Conservation (phyloP, 2,888 invertebrate species). For the Ectobius pallidus region DNA sequence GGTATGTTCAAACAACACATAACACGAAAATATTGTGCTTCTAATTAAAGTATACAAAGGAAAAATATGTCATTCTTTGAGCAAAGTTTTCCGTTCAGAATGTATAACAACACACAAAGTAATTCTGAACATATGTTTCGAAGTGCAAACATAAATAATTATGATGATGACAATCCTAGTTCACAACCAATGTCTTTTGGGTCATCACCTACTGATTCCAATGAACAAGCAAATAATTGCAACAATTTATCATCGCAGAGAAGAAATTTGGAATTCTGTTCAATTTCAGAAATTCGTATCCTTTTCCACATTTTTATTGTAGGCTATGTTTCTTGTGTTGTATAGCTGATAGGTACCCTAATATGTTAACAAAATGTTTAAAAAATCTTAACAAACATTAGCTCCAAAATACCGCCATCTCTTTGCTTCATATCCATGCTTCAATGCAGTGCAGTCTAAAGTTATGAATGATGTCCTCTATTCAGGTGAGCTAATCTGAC, state of each 20-base stretch:
- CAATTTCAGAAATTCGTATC: slow-evolving; percentile 50
- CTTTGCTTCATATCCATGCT: slow-evolving; percentile 65
- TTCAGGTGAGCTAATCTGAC: slow-evolving; percentile 58
- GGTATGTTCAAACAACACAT: no score
- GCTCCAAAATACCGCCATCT: slow-evolving; percentile 61
- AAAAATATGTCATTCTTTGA: no score
- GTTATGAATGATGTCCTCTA: slow-evolving; percentile 71
- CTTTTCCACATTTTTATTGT: slow-evolving; percentile 42
- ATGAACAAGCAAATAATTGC: not conserved
- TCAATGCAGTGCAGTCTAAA: slow-evolving; percentile 75
- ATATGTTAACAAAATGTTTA: no score
- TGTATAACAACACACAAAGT: no score
- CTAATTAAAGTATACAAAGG: no score
- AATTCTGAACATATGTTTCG: not conserved
- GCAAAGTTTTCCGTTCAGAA: no score
- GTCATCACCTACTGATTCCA: slow-evolving; percentile 10
- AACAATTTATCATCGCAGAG: not conserved
- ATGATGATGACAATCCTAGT: not conserved
- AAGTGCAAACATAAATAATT: not conserved
- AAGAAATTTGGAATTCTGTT: slow-evolving; percentile 44
- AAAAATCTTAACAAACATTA: slow-evolving; percentile 49
- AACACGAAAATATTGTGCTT: no score
- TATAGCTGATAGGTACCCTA: no score
- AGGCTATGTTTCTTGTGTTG: slow-evolving; percentile 3
- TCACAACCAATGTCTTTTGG: slow-evolving; percentile 31